phyloP scores from a whole-genome alignment of 2,113 vertebrate genomes.

The Psammodynastes pulverulentus region DNA sequence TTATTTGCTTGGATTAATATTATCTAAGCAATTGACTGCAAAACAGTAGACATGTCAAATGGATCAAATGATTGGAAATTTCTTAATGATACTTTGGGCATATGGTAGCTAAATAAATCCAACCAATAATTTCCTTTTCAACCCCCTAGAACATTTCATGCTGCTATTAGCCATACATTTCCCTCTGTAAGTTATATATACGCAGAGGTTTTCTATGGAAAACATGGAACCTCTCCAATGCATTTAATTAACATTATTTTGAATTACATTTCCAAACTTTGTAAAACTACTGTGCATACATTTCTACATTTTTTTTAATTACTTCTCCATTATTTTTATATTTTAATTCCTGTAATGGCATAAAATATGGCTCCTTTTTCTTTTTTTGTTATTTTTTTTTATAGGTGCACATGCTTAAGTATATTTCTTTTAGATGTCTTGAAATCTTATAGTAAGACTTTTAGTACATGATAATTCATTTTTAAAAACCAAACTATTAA shows the following conservation, averaged over 20 bases:
- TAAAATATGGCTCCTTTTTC: not conserved
- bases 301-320: not conserved
- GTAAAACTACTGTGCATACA: not conserved
- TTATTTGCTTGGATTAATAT: not conserved
- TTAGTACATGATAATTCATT: not conserved
- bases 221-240: not conserved
- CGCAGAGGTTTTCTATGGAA: not conserved
- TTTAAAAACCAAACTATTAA: not conserved
- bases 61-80: not conserved
- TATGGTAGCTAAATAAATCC: not conserved
- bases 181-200: not conserved
- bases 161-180: not conserved
- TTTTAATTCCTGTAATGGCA: not conserved
- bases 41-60: not conserved
- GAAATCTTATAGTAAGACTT: not conserved
- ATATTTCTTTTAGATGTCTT: not conserved
- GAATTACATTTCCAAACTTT: not conserved
- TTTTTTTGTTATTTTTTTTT: not conserved
- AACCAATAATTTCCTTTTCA: not conserved
- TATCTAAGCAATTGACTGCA: not conserved
- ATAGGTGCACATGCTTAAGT: not conserved
- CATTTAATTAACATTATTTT: not conserved
- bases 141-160: not conserved
- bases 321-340: not conserved
- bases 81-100: not conserved